Conservation (phyloP, 2,888 invertebrate genomes). For the Subacronicta megacephala region DNA sequence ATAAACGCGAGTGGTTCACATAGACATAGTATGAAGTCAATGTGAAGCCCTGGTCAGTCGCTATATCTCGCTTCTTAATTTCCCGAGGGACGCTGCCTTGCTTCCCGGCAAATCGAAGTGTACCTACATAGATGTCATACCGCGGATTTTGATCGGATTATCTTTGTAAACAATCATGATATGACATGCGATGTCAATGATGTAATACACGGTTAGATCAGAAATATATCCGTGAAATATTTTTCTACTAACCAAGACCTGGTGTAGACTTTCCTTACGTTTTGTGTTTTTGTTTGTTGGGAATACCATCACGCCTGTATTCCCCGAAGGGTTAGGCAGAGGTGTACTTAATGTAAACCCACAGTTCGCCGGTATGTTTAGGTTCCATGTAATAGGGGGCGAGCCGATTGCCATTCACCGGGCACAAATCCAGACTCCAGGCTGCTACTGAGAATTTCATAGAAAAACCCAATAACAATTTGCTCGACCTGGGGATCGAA, state of each 20-base stretch:
- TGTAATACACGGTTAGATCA: neutral
- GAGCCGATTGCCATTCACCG: too few species aligned
- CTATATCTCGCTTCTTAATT: slow-evolving; percentile 82
- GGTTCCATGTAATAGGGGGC: too few species aligned
- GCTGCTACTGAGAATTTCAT: too few species aligned
- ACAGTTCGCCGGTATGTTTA: too few species aligned
- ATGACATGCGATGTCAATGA: slow-evolving; percentile 10
- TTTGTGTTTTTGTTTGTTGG: too few species aligned
- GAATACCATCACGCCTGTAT: too few species aligned
- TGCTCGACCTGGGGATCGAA: too few species aligned
- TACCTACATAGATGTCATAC: slow-evolving; percentile 76
- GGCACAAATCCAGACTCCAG: too few species aligned
- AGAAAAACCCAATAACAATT: too few species aligned
- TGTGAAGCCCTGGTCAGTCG: slow-evolving; percentile 76
- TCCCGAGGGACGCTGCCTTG: slow-evolving; percentile 81
- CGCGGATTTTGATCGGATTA: slow-evolving; percentile 67
- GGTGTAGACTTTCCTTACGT: too few species aligned
- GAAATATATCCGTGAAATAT: neutral
- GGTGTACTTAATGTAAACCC: too few species aligned
- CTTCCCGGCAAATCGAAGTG: slow-evolving; percentile 84
- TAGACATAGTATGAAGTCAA: slow-evolving; percentile 53
- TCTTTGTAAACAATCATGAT: slow-evolving; percentile 74
- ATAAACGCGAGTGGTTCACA: slow-evolving; percentile 49
- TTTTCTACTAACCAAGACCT: neutral
- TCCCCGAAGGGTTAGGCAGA: too few species aligned